phyloP scores from a whole-genome alignment of 2,888 invertebrate species.

The Campopleginae sp. region DNA sequence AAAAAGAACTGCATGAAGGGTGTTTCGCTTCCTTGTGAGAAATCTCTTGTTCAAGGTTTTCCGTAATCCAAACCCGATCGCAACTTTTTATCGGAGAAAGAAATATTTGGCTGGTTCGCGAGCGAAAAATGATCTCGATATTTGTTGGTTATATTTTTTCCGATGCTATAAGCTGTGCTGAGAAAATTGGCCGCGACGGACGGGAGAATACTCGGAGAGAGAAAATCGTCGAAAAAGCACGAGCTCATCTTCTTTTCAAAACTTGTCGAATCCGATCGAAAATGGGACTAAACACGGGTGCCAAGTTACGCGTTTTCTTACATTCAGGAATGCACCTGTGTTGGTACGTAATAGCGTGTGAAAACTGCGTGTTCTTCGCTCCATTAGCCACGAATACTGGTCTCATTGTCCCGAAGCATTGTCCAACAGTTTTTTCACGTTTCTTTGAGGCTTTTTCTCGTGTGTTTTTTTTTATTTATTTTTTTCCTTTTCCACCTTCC shows the following conservation, averaged over 20 bases:
- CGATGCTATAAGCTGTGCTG: background rate
- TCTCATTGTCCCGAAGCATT: constrained; percentile 71
- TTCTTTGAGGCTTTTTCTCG: constrained; percentile 45
- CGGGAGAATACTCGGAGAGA: background rate
- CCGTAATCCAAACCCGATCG: constrained; percentile 75
- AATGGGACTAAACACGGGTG: constrained; percentile 46
- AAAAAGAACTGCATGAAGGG: too few relatives aligned
- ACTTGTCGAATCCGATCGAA: constrained; percentile 67
- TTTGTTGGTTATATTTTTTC: constrained; percentile 24
- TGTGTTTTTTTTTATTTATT: constrained; percentile 31
- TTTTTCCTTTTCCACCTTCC: constrained; percentile 53
- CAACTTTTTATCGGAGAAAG: constrained; percentile 41
- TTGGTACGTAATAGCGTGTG: constrained; percentile 72
- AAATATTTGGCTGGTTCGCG: constrained; percentile 32
- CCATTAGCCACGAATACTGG: constrained; percentile 77
- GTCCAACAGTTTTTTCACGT: constrained; percentile 70
- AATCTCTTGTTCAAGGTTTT: constrained; percentile 75
- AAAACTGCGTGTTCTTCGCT: constrained; percentile 77
- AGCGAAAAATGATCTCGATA: constrained; percentile 21
- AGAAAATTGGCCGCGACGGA: background rate
- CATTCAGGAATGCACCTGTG: constrained; percentile 15
- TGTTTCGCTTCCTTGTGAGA: constrained; percentile 54
- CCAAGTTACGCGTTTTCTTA: constrained; percentile 59
- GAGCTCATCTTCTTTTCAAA: constrained; percentile 68
- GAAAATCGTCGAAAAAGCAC: constrained; percentile 12